Evolutionary conservation across 2,113 vertebrate species (phyloP), one percentile per base, ranked within the genome.

Genomic region (Calypte anna): DNA sequence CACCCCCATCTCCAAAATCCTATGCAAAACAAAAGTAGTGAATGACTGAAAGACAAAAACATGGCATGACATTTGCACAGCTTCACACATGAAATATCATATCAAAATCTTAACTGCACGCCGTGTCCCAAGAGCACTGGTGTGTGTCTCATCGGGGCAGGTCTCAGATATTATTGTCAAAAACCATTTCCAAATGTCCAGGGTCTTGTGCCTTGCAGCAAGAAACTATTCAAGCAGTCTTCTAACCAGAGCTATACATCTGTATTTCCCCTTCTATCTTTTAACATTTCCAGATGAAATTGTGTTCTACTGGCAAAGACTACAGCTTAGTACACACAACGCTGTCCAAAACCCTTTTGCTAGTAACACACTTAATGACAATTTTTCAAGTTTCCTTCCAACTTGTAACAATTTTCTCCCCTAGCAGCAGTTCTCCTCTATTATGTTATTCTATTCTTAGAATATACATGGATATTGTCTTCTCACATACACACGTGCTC

Each of bases 1-100:
- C 99, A 48, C 99, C 99, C 31, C 99, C 99, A 99, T 99, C 99
- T 96, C 98, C 99, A 96, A 99, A 99, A 97, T 99, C 99, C 99
- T 99, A 78, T 8, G 90, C 6, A 82, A 78, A 90, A 54, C 48
- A 86, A 91, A 64, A 74, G 20, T 15, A 79, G 69, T 75, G 12
- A 94, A 83, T 62, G 67, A n/a, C 48, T 74, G 33, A 73, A 92
- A 57, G 33, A 82, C 38, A 66, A 76, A 58, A 53, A 2, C 19
- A 38, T 5, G 5, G 31, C 27, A 11, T 10, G 58, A 64, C 15
- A 69, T 27, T 30, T 89, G 40, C 46, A 62, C 13, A 72, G 33
- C 24, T 79, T 46, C 70, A 82, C 10, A 66, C 7, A 44, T 5
- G 4, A 85, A 62, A 31, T 18, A 38, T 5, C 15, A 15, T 11